Conservation (phyloP, 2,113 vertebrate species). For the Ifrita kowaldi region DNA sequence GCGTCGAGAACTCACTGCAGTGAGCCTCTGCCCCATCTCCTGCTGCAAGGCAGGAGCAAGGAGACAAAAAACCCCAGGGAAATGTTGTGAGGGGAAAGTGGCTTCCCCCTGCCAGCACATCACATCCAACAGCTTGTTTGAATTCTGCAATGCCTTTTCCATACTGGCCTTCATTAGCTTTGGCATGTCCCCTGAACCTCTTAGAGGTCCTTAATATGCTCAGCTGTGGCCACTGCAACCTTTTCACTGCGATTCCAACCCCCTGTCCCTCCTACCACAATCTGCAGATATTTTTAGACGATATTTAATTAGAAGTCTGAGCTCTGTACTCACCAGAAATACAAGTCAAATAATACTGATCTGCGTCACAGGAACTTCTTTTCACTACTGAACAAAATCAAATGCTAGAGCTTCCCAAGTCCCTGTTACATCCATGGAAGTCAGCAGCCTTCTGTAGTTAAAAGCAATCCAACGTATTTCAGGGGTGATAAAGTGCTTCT, state of each 20-base stretch:
- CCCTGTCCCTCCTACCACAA: background rate
- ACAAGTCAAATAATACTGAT: background rate
- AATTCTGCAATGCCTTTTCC: background rate
- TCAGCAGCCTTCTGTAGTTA: background rate
- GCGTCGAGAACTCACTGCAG: background rate
- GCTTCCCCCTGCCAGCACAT: background rate
- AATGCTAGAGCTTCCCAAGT: background rate
- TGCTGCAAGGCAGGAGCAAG: background rate
- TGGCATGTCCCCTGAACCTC: background rate
- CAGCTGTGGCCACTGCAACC: background rate
- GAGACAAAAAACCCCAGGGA: background rate
- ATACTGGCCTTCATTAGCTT: background rate
- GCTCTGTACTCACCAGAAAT: background rate
- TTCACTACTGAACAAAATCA: background rate
- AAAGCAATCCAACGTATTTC: background rate
- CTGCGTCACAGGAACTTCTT: background rate
- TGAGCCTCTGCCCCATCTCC: background rate
- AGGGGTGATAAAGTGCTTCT: background rate
- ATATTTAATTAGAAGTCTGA: background rate
- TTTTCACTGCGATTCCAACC: background rate
- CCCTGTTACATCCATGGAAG: background rate
- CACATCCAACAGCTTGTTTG: background rate
- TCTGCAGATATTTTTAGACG: background rate
- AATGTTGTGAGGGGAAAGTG: background rate
- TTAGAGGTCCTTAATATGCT: background rate